Percentiles rank a stretch among this genome's conserved stretches.
These are phyloP conservation scores for Conus ventricosus DNA, from an alignment of 1,140 invertebrate species.

Conservation along the genomic window DNA sequence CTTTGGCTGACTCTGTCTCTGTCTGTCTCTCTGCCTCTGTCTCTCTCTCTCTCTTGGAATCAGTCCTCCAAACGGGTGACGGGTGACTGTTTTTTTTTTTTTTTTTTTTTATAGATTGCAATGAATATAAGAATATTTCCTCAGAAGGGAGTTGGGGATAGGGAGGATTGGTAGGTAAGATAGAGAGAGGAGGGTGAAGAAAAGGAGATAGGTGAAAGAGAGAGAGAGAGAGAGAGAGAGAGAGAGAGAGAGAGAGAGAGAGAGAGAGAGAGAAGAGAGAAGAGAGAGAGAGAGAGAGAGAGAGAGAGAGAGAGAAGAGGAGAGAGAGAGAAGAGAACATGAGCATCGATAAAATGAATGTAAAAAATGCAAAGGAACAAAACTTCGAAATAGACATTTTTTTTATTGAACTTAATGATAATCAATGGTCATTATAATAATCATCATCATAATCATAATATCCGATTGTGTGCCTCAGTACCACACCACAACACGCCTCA, in stretches of 20 bases:
- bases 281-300: constrained; percentile 10
- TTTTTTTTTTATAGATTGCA: too few species aligned
- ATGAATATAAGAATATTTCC: too few species aligned
- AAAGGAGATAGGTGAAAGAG: neutral
- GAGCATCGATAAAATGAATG: neutral
- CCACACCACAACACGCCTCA: neutral
- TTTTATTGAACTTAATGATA: constrained; percentile 2
- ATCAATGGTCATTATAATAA: too few species aligned
- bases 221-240: neutral
- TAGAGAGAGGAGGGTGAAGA: neutral
- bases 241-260: neutral
- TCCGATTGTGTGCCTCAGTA: neutral
- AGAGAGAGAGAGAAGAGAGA: neutral
- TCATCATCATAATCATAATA: neutral
- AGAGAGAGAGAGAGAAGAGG: neutral
- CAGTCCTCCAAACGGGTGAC: too few species aligned
- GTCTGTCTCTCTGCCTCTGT: too few species aligned
- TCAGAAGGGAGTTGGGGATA: too few species aligned
- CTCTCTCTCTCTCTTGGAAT: too few species aligned
- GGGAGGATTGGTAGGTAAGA: neutral
- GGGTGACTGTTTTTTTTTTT: too few species aligned
- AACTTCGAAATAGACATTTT: neutral
- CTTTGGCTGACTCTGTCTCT: too few species aligned
- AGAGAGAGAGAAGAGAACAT: neutral
- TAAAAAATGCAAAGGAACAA: neutral